Evolutionary conservation across 2,797 vertebrate species (phyloP).

Genomic region (Leuciscus waleckii): DNA sequence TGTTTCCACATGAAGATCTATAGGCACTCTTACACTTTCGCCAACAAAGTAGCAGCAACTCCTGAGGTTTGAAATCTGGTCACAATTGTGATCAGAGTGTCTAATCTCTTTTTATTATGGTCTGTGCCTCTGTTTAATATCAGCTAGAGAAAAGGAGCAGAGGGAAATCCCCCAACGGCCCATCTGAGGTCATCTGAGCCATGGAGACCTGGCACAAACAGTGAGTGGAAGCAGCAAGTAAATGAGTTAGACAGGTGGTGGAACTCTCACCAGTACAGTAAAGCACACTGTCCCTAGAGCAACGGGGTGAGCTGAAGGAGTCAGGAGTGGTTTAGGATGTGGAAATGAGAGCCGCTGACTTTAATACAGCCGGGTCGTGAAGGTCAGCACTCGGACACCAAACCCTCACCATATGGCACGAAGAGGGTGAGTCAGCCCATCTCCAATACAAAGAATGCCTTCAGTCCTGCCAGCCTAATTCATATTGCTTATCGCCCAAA

Average conservation of each 20-base stretch:
- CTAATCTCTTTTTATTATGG: constrained; percentile 21
- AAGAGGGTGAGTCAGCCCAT: constrained; percentile 74
- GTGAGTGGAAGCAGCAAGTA: constrained; percentile 15
- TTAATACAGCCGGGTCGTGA: neutral
- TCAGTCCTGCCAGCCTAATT: constrained; percentile 72
- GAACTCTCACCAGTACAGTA: constrained; percentile 21
- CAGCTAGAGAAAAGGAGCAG: neutral
- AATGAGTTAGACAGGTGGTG: constrained; percentile 36
- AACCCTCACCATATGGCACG: constrained; percentile 61
- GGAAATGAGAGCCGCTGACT: constrained; percentile 19
- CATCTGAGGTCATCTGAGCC: constrained; percentile 28
- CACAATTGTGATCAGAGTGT: constrained; percentile 15
- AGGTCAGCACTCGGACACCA: constrained; percentile 22
- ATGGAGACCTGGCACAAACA: constrained; percentile 12
- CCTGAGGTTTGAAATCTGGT: constrained; percentile 15
- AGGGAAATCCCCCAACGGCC: constrained; percentile 37
- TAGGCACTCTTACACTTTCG: neutral
- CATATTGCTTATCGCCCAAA: constrained; percentile 73
- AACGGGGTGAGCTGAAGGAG: neutral
- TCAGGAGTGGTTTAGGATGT: neutral
- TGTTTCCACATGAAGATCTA: neutral
- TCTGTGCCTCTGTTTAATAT: constrained; percentile 21
- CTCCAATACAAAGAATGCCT: constrained; percentile 74
- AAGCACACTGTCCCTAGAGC: neutral
- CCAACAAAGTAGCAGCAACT: constrained; percentile 24